Evolutionary conservation across 2,797 vertebrate species (phyloP).

Genomic region (Acanthornis magna): DNA sequence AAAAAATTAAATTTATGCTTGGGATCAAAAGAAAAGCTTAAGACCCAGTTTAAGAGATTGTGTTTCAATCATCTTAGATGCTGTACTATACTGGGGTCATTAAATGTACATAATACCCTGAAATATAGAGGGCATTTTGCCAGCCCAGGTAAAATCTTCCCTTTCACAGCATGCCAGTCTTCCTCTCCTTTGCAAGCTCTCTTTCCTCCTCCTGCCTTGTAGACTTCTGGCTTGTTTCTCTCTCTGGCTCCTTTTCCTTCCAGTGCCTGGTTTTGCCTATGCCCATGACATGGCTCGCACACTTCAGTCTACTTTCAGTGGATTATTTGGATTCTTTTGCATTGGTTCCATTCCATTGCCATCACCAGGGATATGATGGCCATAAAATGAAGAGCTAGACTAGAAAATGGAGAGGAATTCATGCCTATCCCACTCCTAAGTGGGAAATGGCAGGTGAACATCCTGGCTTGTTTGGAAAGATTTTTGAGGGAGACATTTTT

Average conservation of each 20-base stretch:
- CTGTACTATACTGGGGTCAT: neutral
- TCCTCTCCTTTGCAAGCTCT: neutral
- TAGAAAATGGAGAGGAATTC: neutral
- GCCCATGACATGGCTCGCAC: rapidly evolving
- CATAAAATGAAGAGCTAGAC: neutral
- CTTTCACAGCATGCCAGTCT: neutral
- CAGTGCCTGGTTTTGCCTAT: neutral
- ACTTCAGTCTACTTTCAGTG: neutral
- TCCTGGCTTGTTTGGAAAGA: neutral
- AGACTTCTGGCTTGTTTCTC: neutral
- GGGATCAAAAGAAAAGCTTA: neutral
- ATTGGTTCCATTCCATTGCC: neutral
- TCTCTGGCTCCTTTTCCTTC: neutral
- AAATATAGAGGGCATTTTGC: neutral
- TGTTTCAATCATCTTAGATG: neutral
- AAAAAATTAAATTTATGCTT: neutral
- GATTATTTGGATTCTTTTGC: neutral
- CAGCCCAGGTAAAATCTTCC: neutral
- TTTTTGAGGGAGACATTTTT: neutral
- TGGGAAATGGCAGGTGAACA: neutral
- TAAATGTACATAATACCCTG: neutral
- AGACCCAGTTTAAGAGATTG: neutral
- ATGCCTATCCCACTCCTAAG: neutral
- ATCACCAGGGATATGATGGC: neutral
- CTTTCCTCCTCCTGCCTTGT: neutral